Conservation (phyloP, 1,140 invertebrate species). For the Pteromalus puparum region DNA sequence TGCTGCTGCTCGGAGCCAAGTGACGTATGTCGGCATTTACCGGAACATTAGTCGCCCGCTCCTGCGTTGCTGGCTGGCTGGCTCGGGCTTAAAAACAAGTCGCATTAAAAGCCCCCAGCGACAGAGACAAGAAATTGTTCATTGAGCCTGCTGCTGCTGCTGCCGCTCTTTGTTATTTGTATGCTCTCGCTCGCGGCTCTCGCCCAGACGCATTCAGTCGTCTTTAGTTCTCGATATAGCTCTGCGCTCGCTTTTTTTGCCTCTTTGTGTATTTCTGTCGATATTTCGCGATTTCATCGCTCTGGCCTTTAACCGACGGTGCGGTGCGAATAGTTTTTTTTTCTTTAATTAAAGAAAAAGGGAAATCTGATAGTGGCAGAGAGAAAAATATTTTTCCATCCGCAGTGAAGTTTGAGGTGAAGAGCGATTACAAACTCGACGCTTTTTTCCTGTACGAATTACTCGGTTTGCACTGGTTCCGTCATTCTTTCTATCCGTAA, state of each 20-base stretch:
- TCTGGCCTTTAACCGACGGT: too few species aligned
- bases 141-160: background rate
- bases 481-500: slow-evolving; percentile 29
- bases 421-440: too few species aligned
- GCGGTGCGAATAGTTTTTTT: too few species aligned
- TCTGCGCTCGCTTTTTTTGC: background rate
- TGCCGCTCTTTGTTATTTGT: background rate
- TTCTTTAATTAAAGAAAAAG: too few species aligned
- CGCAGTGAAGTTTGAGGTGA: too few species aligned
- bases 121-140: slow-evolving; percentile 27
- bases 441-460: background rate
- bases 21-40: slow-evolving; percentile 58
- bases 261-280: background rate
- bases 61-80: background rate
- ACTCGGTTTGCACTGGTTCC: slow-evolving; percentile 35
- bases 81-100: slow-evolving; percentile 52
- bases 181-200: background rate
- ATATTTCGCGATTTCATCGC: background rate
- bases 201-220: background rate
- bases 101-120: slow-evolving; percentile 45
- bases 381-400: background rate
- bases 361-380: too few species aligned
- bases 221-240: background rate
- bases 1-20: slow-evolving; percentile 20
- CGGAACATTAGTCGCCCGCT: slow-evolving; percentile 54